These are phyloP conservation scores for Mola mola DNA, from an alignment of 2,113 vertebrate genomes.

Conservation along the genomic window DNA sequence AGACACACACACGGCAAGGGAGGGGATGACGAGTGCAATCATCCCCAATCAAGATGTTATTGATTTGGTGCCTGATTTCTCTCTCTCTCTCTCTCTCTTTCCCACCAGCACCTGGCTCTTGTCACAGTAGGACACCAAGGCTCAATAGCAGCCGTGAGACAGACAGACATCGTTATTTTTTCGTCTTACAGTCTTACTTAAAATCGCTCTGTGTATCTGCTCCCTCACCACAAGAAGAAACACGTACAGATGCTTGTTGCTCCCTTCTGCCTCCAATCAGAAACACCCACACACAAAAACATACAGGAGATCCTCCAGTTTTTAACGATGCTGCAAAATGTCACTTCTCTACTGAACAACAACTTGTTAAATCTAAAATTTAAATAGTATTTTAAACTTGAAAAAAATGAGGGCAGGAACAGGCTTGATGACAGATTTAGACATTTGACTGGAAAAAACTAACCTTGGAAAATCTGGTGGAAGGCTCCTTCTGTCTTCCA, in stretches of 20 bases:
- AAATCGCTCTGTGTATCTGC: background rate
- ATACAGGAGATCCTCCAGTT: background rate
- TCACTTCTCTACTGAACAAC: too few species aligned
- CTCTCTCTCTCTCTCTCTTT: slow-evolving; percentile 29
- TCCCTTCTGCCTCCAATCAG: slow-evolving; percentile 23
- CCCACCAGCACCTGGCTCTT: slow-evolving; percentile 74
- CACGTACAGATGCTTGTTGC: slow-evolving; percentile 44
- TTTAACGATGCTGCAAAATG: too few species aligned
- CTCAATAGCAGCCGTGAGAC: slow-evolving; percentile 54
- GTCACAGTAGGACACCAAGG: slow-evolving; percentile 64
- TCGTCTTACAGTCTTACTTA: slow-evolving; percentile 13
- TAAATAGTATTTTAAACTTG: too few species aligned
- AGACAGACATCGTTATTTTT: slow-evolving; percentile 69
- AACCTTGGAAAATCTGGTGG: too few species aligned
- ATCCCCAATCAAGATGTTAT: slow-evolving; percentile 77
- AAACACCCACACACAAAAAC: background rate
- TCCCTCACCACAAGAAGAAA: slow-evolving; percentile 36
- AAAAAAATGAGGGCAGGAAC: too few species aligned
- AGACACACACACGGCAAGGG: slow-evolving; percentile 54
- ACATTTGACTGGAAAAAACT: too few species aligned
- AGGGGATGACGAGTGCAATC: slow-evolving; percentile 66
- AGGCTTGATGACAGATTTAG: too few species aligned
- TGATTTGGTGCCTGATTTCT: slow-evolving; percentile 71
- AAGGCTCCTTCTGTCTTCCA: too few species aligned
- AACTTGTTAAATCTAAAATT: too few species aligned